Evolutionary conservation across 2,888 invertebrate genomes (phyloP).

Genomic region (Parasteatoda lunata): DNA sequence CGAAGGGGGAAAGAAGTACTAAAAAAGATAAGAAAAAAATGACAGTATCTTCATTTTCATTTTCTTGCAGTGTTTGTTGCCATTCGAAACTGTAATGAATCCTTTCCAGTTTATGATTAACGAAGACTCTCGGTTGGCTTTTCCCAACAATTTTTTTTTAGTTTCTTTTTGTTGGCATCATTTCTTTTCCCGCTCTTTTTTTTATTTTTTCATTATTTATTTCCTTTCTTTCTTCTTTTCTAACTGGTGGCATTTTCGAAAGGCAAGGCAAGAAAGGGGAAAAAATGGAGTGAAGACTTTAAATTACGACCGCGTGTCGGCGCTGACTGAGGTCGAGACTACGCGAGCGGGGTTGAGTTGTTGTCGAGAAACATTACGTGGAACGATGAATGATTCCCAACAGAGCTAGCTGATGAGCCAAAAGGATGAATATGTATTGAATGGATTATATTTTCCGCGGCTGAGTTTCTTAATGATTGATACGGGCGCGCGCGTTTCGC

Average conservation of each 20-base stretch:
- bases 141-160: slow-evolving; percentile 23
- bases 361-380: slow-evolving; percentile 40
- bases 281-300: slow-evolving; percentile 30
- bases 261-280: not conserved
- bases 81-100: slow-evolving; percentile 58
- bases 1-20: slow-evolving; percentile 29
- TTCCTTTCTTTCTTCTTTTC: slow-evolving; percentile 39
- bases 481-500: slow-evolving; percentile 33
- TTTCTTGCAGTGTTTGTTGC: slow-evolving; percentile 63
- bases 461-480: slow-evolving; percentile 64
- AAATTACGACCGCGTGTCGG: slow-evolving; percentile 61
- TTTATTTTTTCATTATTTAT: slow-evolving; percentile 18
- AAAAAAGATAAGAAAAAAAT: slow-evolving; percentile 33
- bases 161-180: slow-evolving; percentile 21
- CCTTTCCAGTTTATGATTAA: slow-evolving; percentile 63
- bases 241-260: slow-evolving; percentile 34
- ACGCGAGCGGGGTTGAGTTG: slow-evolving; percentile 34
- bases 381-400: slow-evolving; percentile 63
- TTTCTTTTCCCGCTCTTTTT: slow-evolving; percentile 21
- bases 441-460: slow-evolving; percentile 61
- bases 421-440: slow-evolving; percentile 67
- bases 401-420: slow-evolving; percentile 61
- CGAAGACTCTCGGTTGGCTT: slow-evolving; percentile 50
- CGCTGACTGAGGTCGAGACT: slow-evolving; percentile 46
- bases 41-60: slow-evolving; percentile 63